Percentiles rank a stretch among this genome's conserved stretches.
These are phyloP conservation scores for Tenebrosternarchus preto DNA, from an alignment of 2,113 vertebrate species.

Conservation along the genomic window DNA sequence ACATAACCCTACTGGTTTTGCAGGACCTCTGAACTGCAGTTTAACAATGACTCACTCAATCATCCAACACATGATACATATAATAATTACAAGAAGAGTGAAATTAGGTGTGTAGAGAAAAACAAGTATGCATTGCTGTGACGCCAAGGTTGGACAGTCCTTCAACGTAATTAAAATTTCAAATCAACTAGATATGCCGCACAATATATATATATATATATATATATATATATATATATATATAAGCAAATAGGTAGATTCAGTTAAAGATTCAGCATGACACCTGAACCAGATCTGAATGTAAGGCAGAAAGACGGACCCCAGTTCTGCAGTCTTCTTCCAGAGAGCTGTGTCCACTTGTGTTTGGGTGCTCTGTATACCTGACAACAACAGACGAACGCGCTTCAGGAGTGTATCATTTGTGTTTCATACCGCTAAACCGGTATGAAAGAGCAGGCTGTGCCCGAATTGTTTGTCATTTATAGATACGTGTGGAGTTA, in stretches of 20 bases:
- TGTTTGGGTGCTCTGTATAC: constrained; percentile 85
- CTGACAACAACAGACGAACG: constrained; percentile 56
- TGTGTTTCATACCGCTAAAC: too few relatives aligned
- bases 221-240: not conserved
- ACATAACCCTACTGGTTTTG: not conserved
- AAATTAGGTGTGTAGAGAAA: not conserved
- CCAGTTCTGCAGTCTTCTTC: constrained; percentile 88
- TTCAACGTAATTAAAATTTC: too few relatives aligned
- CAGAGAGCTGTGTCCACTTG: constrained; percentile 88
- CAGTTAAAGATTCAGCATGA: not conserved
- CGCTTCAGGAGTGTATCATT: not conserved
- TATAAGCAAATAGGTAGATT: not conserved
- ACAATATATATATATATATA: not conserved
- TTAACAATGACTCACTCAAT: not conserved
- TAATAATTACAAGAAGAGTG: not conserved
- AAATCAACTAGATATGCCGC: too few relatives aligned
- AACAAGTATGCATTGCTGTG: not conserved
- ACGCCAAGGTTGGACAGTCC: too few relatives aligned
- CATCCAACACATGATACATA: not conserved
- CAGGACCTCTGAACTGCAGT: too few relatives aligned
- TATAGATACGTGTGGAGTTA: not conserved
- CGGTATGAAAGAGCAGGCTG: too few relatives aligned
- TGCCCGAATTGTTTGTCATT: too few relatives aligned
- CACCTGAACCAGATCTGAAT: not conserved
- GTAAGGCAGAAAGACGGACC: constrained; percentile 59